Evolutionary conservation across 64 coral and sea anemone genomes (phyloP).

Genomic region (Orbicella faveolata): DNA sequence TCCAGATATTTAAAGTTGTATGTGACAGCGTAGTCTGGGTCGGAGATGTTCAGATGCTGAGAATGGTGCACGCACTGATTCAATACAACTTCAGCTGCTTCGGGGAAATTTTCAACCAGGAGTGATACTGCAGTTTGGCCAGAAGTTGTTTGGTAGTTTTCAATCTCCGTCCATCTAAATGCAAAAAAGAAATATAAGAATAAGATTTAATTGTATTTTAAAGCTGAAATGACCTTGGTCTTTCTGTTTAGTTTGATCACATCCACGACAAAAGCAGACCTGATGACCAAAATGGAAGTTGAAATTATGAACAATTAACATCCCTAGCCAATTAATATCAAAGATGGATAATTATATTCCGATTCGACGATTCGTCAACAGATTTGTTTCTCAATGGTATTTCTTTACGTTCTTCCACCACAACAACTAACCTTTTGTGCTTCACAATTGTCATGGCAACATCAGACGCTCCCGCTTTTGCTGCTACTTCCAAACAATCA

Average conservation of each 20-base stretch:
- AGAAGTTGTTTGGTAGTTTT: conserved; percentile 20
- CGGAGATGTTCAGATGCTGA: conserved; percentile 17
- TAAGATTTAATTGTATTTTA: no score
- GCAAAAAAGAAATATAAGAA: not conserved
- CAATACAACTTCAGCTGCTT: conserved; percentile 20
- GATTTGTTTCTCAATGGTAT: no score
- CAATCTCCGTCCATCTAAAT: conserved; percentile 75
- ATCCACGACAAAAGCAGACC: no score
- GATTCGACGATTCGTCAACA: no score
- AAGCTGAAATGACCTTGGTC: not conserved
- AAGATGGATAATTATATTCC: not conserved
- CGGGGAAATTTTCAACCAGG: conserved; percentile 47
- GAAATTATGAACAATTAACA: not conserved
- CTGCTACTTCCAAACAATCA: conserved; percentile 54
- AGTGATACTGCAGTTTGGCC: conserved; percentile 34
- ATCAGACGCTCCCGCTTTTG: conserved; percentile 56
- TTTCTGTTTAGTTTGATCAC: not conserved
- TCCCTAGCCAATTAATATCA: not conserved
- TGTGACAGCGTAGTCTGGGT: conserved; percentile 51
- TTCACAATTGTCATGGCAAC: conserved; percentile 66
- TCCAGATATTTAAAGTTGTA: conserved; percentile 76
- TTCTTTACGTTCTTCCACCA: not conserved
- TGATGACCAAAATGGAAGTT: not conserved
- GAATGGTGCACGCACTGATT: conserved; percentile 42
- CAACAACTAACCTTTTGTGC: conserved; percentile 50